These are phyloP conservation scores for Aphelinus certus DNA, from an alignment of 1,140 invertebrate genomes.

Conservation along the genomic window DNA sequence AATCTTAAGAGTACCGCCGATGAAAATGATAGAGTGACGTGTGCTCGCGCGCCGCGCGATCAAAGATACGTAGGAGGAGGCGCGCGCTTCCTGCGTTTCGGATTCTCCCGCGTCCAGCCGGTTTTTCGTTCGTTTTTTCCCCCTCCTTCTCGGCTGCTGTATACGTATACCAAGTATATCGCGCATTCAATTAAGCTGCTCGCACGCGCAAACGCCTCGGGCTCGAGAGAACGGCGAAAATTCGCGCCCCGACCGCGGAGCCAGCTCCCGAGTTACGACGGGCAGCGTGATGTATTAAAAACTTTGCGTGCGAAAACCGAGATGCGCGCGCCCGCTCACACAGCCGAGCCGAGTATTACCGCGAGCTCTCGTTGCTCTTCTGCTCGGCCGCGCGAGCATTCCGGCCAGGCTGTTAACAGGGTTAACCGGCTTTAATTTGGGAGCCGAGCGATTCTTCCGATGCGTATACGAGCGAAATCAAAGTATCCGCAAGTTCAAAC, in stretches of 20 bases:
- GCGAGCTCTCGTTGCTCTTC: too few relatives aligned
- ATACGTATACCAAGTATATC: background rate
- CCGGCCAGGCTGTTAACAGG: too few relatives aligned
- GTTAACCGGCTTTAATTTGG: conserved; percentile 10
- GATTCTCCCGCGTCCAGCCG: background rate
- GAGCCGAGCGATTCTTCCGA: too few relatives aligned
- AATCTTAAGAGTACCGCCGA: conserved; percentile 51
- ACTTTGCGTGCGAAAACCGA: background rate
- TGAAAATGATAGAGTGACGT: conserved; percentile 43
- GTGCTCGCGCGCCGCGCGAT: conserved; percentile 14
- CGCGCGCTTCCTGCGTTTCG: background rate
- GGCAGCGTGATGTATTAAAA: background rate
- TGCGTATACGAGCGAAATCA: too few relatives aligned
- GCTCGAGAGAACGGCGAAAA: background rate
- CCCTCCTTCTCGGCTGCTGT: background rate
- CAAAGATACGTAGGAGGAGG: conserved; percentile 35
- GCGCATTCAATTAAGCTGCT: conserved; percentile 28
- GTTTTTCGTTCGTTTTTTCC: background rate
- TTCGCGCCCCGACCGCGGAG: background rate
- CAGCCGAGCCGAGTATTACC: too few relatives aligned
- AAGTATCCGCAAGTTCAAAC: too few relatives aligned
- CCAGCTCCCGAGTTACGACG: too few relatives aligned
- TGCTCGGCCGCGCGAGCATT: too few relatives aligned
- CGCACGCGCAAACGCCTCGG: background rate
- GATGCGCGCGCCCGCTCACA: too few relatives aligned